Base-by-base conservation (phyloP, 2,888 invertebrate genomes). In the Pterostichus niger region DNA sequence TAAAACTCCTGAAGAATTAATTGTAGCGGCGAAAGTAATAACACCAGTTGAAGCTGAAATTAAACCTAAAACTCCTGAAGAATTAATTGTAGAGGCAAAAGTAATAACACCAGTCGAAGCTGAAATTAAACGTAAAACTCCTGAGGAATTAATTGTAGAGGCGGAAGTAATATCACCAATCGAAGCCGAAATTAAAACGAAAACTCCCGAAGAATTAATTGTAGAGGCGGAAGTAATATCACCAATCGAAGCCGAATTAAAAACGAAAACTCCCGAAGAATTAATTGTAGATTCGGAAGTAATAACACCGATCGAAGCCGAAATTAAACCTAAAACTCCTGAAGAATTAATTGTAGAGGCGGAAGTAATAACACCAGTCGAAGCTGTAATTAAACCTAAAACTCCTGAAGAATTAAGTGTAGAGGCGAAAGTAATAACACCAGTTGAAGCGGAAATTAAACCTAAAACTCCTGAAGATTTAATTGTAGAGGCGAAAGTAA, bases 1-100 rank as follows among this genome's bases (percentile, higher is more conserved):
- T 17, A 61, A 61, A 15, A 61, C 78, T 35, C 78, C 78, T 35
- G 49, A 40, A 5, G 40, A 24, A 24, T 1, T 24, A 24, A 24
- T 24, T 2, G 24, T 2, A 24, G 24, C 1, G 24, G 24, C 24
- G 24, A 24, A 24, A 24, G 24, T 2, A 24, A 24, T 24, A 24
- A 2, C 24, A 24, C 24, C 24, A 24, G 24, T 24, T 24, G 24
- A 7, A 6, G 6, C 6, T 3, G 40, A 40, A 40, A 9, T 40
- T 11, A 68, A 84, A 80, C 68, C 82, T 40, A 77, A 75, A 71
- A 56, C 56, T 46, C 44, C 46, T 0, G 73, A 73, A 17, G 9
- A 46, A 40, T 7, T 40, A 40, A 40, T 40, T 3, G 0, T 3
- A 40, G 40, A 40, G 6, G 40, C 6, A 6, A 40, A 40, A 61